Evolutionary conservation across 2,888 invertebrate genomes (phyloP), one percentile per base, ranked within the genome.

Genomic region (Tipula lateralis): DNA sequence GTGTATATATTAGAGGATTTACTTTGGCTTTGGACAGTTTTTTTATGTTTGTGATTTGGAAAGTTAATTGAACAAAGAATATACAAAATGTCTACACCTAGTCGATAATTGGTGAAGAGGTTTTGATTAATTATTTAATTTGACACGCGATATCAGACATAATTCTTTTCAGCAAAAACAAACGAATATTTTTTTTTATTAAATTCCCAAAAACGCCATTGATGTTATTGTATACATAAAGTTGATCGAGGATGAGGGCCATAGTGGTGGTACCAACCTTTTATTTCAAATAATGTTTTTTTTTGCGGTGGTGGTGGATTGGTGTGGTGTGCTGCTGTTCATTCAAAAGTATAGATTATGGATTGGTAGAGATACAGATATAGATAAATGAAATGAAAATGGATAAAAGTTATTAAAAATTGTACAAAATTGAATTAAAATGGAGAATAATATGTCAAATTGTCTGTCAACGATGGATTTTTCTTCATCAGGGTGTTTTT

Each of bases 31-130:
- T 66, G 2, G 66, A 66, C n/a, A n/a, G 24, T 24, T 66, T 66
- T 24, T 66, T 50, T 6, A 24, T 66, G 2, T 66, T 66, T 19
- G 66, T 66, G n/a, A 66, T 66, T 66, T 66, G 24, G 24, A 24
- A 66, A 66, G 66, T 66, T 66, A 66, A 66, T 66, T 66, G 66
- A 66, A 66, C 66, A 66, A 66, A 66, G 66, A 66, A 66, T 66
- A 66, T 66, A 7, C n/a, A 44, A 16, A 44, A 16, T 19, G 24
- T 24, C 24, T 24, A 66, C 0, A 66, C 66, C 12, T 66, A 9
- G 66, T 66, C 66, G 66, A 24, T 66, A 66, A 66, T 24, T 66
- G 24, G 24, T 9, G 66, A 7, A 24, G 66, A 13, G 1, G 24
- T 19, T 66, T 66, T 66, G 24, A 66, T 66, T 66, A 66, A 24